A percentile compares a stretch with the other conserved stretches of the same genome.
phyloP scores from a whole-genome alignment of 2,888 invertebrate genomes.

The Dolichopus griseipennis region DNA sequence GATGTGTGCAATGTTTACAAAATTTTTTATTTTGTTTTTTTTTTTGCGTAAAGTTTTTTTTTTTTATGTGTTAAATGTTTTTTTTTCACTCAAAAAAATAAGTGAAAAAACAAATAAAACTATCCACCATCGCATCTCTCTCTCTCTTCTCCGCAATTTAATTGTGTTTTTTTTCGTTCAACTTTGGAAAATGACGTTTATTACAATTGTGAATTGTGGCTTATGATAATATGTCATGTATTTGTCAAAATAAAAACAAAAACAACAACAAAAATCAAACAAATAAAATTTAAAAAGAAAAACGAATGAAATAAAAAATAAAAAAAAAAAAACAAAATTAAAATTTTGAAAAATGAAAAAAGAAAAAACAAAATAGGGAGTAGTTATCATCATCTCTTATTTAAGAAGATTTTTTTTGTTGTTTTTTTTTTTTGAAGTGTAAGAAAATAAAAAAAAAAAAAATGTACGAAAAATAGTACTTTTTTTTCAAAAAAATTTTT shows the following conservation, averaged over 20 bases:
- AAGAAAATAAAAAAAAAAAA: too few relatives aligned
- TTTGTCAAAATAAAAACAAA: neutral
- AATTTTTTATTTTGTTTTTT: neutral
- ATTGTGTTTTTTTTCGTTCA: too few relatives aligned
- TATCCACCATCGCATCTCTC: constrained; percentile 5
- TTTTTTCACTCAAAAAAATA: too few relatives aligned
- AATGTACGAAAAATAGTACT: too few relatives aligned
- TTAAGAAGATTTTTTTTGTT: neutral
- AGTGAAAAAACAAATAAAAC: neutral
- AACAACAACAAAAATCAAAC: neutral
- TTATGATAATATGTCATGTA: neutral
- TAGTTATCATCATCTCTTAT: constrained; percentile 1
- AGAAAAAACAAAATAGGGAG: neutral
- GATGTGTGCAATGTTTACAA: neutral
- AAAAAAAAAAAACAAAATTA: neutral
- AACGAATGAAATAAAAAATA: neutral
- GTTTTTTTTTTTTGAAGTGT: neutral
- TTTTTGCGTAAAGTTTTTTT: neutral
- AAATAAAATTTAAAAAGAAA: too few relatives aligned
- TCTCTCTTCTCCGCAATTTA: neutral
- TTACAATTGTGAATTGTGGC: neutral
- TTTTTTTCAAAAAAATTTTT: neutral
- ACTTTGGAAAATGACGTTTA: neutral
- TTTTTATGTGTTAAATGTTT: too few relatives aligned
- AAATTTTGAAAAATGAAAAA: neutral